These are phyloP conservation scores for Clivina fossor DNA, from an alignment of 2,888 invertebrate genomes.

Conservation along the genomic window DNA sequence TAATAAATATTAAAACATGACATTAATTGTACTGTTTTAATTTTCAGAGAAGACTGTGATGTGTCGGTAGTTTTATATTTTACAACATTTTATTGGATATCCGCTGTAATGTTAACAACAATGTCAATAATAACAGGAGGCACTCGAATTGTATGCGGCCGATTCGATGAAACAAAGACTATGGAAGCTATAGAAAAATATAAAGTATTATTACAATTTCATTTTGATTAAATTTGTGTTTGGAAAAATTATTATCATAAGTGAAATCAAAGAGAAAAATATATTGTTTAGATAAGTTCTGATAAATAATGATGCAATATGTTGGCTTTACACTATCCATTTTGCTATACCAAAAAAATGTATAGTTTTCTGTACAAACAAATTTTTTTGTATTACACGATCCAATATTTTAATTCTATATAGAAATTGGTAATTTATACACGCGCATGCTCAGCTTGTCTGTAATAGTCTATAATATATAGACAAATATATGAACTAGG, in stretches of 20 bases:
- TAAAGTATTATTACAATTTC: slow-evolving; percentile 41
- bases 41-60: not conserved
- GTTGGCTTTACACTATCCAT: too few species aligned
- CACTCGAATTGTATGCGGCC: slow-evolving; percentile 12
- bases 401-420: too few species aligned
- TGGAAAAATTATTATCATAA: not conserved
- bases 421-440: too few species aligned
- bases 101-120: slow-evolving; percentile 17
- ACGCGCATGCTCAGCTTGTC: too few species aligned
- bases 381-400: too few species aligned
- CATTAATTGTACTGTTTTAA: not conserved
- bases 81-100: slow-evolving; percentile 31
- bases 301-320: too few species aligned
- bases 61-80: slow-evolving; percentile 6
- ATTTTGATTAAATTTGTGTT: not conserved
- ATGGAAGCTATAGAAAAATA: slow-evolving; percentile 30
- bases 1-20: not conserved
- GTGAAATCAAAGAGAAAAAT: too few species aligned
- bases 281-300: too few species aligned
- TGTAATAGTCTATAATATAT: too few species aligned
- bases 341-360: too few species aligned
- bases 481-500: too few species aligned
- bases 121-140: slow-evolving; percentile 16
- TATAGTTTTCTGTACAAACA: too few species aligned
- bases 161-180: slow-evolving; percentile 13